Conservation (phyloP, 2,113 vertebrate species). For the Cyanoderma ruficeps region DNA sequence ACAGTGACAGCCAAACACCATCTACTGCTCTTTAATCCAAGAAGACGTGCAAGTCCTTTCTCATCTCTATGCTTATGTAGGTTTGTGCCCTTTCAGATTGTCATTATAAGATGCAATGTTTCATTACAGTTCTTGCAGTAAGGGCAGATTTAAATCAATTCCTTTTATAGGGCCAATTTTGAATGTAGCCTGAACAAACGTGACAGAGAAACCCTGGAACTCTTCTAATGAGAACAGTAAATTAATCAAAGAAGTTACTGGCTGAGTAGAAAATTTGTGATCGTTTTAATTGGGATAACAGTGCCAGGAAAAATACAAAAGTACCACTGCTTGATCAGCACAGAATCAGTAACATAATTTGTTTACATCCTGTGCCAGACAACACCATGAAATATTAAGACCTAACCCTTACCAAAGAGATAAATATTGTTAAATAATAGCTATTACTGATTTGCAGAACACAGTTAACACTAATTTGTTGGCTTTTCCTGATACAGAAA, state of each 20-base stretch:
- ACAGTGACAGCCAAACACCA: background rate
- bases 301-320: background rate
- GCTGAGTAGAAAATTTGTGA: background rate
- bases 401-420: background rate
- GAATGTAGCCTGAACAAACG: background rate
- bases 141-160: background rate
- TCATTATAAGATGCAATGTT: background rate
- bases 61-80: background rate
- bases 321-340: background rate
- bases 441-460: background rate
- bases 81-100: background rate
- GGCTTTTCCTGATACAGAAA: background rate
- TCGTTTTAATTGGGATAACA: background rate
- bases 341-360: background rate
- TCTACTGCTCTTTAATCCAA: background rate
- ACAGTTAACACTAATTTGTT: background rate
- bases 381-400: background rate
- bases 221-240: slow-evolving; percentile 1
- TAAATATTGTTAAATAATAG: slow-evolving; percentile 5
- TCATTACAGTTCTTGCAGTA: background rate
- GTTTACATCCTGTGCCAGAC: background rate
- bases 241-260: background rate
- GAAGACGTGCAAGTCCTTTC: background rate
- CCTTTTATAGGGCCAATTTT: background rate
- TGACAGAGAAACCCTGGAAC: background rate